Conservation (phyloP, 1,140 invertebrate genomes). For the Chelonus insularis region DNA sequence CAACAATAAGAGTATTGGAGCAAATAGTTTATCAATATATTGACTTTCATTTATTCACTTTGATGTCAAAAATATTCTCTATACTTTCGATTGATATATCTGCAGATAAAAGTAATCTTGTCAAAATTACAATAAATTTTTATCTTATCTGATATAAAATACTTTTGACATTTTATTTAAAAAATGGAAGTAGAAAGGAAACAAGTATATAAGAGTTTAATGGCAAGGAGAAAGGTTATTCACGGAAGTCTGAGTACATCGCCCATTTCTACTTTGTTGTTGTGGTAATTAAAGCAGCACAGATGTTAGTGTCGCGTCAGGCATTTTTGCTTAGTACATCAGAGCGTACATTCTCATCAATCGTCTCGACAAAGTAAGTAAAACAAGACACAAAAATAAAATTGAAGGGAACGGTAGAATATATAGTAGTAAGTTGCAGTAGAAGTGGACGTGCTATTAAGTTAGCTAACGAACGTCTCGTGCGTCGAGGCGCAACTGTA, state of each 20-base stretch:
- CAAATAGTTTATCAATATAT: too few relatives aligned
- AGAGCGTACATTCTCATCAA: background rate
- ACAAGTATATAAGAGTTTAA: background rate
- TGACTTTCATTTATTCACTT: too few relatives aligned
- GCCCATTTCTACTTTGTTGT: conserved; percentile 4
- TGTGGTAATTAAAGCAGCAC: conserved; percentile 9
- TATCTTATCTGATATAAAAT: too few relatives aligned
- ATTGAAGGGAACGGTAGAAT: background rate
- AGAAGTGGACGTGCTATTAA: conserved; percentile 41
- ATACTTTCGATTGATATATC: too few relatives aligned
- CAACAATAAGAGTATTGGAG: conserved; percentile 25
- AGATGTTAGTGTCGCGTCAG: background rate
- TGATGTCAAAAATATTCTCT: too few relatives aligned
- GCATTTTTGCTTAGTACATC: background rate
- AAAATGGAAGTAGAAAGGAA: too few relatives aligned
- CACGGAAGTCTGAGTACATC: background rate
- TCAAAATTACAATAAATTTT: too few relatives aligned
- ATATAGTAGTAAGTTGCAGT: conserved; percentile 12
- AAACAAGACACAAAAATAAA: background rate
- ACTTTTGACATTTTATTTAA: too few relatives aligned
- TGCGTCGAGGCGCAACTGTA: conserved; percentile 42
- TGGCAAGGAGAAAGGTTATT: background rate
- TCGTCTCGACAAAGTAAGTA: background rate
- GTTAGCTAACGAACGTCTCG: conserved; percentile 50
- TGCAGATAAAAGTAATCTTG: too few relatives aligned